A percentile compares a stretch with the other conserved stretches of the same genome.
Evolutionary conservation across 2,797 vertebrate species (phyloP).

Genomic region (Morus bassanus): DNA sequence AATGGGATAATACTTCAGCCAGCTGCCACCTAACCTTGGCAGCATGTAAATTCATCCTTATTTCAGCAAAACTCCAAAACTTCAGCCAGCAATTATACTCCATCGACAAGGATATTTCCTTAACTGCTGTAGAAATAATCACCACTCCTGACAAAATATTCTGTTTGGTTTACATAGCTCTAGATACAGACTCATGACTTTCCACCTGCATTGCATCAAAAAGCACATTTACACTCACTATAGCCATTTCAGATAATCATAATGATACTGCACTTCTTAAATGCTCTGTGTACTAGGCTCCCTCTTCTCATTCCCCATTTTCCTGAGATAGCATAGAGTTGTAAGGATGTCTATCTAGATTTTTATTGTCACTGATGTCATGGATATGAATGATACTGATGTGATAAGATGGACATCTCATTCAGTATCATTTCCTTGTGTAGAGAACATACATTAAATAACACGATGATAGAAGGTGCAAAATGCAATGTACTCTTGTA

Average conservation of each 20-base stretch:
- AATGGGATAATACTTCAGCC: not conserved
- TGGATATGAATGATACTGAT: not conserved
- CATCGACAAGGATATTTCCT: not conserved
- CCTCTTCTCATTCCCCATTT: not conserved
- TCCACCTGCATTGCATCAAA: not conserved
- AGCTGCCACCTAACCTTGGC: not conserved
- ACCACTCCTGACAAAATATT: not conserved
- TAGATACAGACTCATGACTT: not conserved
- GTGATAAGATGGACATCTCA: not conserved
- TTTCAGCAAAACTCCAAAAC: not conserved
- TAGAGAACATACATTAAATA: not conserved
- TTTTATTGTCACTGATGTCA: not conserved
- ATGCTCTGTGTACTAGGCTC: not conserved
- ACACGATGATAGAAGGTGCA: not conserved
- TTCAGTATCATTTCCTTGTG: not conserved
- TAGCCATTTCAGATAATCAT: not conserved
- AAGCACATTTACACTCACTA: not conserved
- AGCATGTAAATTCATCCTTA: not conserved
- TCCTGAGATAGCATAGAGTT: not conserved
- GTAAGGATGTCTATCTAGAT: not conserved
- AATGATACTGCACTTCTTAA: not conserved
- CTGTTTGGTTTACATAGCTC: not conserved
- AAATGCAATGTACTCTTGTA: rapidly evolving
- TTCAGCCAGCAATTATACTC: not conserved
- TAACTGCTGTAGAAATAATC: not conserved